Evolutionary conservation across 2,888 invertebrate genomes (phyloP), one percentile per base, ranked within the genome.

Genomic region (Acanthosepion esculentum): DNA sequence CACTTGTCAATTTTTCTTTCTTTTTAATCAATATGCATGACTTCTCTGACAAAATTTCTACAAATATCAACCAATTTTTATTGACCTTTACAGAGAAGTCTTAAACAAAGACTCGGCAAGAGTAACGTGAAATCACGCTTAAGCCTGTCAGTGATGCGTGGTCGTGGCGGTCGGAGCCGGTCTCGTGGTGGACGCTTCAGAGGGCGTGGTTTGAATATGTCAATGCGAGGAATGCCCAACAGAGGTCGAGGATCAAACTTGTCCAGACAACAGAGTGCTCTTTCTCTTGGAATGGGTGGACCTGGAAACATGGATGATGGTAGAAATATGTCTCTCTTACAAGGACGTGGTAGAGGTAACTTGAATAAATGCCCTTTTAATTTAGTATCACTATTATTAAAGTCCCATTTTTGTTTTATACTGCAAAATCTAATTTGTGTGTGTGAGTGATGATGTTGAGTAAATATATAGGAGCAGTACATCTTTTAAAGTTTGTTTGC

Each of bases 41-140:
- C 10, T 4, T 55, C 18, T 55, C 55, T 55, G 55, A 4, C 18
- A 55, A 78, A 78, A n/a, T 78, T 29, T 78, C 18, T 15, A n/a
- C 18, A 78, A 78, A 78, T n/a, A 12, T 78, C 33, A 78, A 78
- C 33, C 33, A 15, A 20, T 12, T 12, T 93, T 29, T 48, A n/a
- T 33, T 93, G 33, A 50, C 8, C 5, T 29, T 95, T 94, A n/a
- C 95, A 96, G 96, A 95, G 95, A 48, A 95, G 95, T 94, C 95
- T 96, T 55, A 95, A 96, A 94, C 96, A 96, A 93, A 94, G 96
- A 3, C 95, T 96, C 20, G 96, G 96, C 3, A 95, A 94, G 18
- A 94, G 95, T 91, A 96, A 96, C 95, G 96, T 97, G 12, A 97
- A 97, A 94, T 96, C 96, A 15, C 95, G 96, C n/a, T 95, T 97